Evolutionary conservation across 2,888 invertebrate species (phyloP), one percentile per base, ranked within the genome.

Genomic region (Oligia latruncula): DNA sequence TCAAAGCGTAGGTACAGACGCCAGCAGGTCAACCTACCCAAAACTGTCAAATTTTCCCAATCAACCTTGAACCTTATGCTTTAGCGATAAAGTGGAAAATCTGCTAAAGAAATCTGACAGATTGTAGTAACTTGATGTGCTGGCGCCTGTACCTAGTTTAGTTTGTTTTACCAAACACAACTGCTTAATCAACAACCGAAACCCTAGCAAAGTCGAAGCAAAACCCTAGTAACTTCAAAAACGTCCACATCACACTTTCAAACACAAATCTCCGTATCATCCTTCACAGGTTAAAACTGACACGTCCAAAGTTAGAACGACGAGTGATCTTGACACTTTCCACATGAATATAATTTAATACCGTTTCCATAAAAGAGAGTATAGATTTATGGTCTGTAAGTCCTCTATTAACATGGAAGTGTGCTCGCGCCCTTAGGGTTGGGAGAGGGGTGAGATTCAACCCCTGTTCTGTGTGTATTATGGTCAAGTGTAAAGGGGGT

Each of bases 261-360:
- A 62, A 49, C 70, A 65, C 60, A 77, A 77, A 20, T 65, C n/a
- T 43, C 20, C 65, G 15, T 52, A 35, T 35, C 23, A 49, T 52
- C 64, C 4, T 29, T 15, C 78, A 35, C n/a, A 77, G 49, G 62
- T 72, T 58, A 71, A 66, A 80, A 74, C 4, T 11, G 66, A 29
- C 85, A 58, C 49, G 8, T 70, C 15, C 49, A 43, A 81, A 75
- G 40, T 73, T 75, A 43, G 40, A 8, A 1, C 35, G 70, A 66
- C 62, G 58, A 64, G 2, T 84, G 84, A 67, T 86, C 74, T 71
- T 83, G 84, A 78, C 84, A 86, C 40, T 86, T 78, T 52, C 1
- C 78, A 35, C 70, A 71, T 78, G 78, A 84, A 75, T 82, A 15
- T 82, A 76, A 84, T 82, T 85, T 85, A 84, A 70, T 66, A 35